phyloP scores from a whole-genome alignment of 1,140 invertebrate species.

The Pantala flavescens region DNA sequence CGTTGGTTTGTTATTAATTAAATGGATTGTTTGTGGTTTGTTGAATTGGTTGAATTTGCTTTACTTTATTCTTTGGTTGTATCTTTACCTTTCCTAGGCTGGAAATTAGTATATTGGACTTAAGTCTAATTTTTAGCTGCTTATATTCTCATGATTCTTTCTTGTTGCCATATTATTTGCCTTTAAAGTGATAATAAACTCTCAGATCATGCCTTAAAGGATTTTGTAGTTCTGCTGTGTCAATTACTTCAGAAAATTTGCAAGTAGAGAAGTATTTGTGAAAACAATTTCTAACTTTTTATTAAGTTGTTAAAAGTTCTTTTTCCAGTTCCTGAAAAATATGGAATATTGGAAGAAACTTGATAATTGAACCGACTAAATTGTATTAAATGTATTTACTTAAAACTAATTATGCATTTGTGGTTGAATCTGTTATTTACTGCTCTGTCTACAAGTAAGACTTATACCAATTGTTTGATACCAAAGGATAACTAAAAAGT shows the following conservation, averaged over 20 bases:
- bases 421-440: neutral
- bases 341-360: too few species aligned
- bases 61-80: neutral
- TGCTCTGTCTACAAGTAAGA: neutral
- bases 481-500: constrained; percentile 2
- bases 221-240: too few species aligned
- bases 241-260: too few species aligned
- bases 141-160: neutral
- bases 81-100: neutral
- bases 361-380: too few species aligned
- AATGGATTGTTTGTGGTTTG: neutral
- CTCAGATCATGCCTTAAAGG: too few species aligned
- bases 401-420: neutral
- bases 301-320: too few species aligned
- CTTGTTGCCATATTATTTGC: neutral
- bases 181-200: too few species aligned
- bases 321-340: too few species aligned
- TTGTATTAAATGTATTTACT: neutral
- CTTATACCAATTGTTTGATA: constrained; percentile 3
- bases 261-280: too few species aligned
- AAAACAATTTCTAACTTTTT: too few species aligned
- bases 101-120: neutral
- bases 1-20: neutral
- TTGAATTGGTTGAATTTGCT: neutral
- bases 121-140: neutral